These are phyloP conservation scores for Torymus auratus DNA, from an alignment of 2,888 invertebrate genomes.

Conservation along the genomic window DNA sequence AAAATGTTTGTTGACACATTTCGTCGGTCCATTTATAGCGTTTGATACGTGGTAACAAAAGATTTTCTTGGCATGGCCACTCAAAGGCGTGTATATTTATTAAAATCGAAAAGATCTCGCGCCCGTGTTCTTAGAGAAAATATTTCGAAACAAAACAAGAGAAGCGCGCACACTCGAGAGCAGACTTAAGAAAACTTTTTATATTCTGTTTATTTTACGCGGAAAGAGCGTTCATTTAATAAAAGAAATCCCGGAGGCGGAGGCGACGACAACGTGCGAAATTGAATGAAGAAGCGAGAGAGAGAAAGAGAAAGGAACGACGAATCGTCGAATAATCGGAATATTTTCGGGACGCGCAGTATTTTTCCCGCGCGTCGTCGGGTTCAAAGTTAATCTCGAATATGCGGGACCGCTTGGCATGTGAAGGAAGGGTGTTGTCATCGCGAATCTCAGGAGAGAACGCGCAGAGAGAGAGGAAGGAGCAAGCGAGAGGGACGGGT, in stretches of 20 bases:
- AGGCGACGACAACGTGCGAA: neutral
- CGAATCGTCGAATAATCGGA: conserved; percentile 43
- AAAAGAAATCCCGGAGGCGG: conserved; percentile 24
- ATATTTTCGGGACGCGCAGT: conserved; percentile 38
- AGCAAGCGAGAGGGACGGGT: neutral
- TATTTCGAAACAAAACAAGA: conserved; percentile 46
- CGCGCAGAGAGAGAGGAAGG: too few species aligned
- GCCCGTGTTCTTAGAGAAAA: conserved; percentile 3
- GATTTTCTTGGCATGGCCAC: neutral
- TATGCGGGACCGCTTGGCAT: conserved; percentile 53
- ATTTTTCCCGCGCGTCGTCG: conserved; percentile 48
- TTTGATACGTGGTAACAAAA: conserved; percentile 5
- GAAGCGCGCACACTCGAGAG: neutral
- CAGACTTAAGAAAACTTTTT: conserved; percentile 24
- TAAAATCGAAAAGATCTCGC: neutral
- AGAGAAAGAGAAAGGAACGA: too few species aligned
- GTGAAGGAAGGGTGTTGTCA: conserved; percentile 55
- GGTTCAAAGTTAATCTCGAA: conserved; percentile 61
- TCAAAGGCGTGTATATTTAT: conserved; percentile 14
- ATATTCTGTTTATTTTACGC: conserved; percentile 30
- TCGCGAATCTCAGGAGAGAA: conserved; percentile 49
- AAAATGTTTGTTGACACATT: neutral
- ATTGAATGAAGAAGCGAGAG: conserved; percentile 19
- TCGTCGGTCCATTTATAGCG: neutral
- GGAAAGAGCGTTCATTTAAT: conserved; percentile 28